phyloP scores from a whole-genome alignment of 2,888 invertebrate species.

The Xylota sylvarum region DNA sequence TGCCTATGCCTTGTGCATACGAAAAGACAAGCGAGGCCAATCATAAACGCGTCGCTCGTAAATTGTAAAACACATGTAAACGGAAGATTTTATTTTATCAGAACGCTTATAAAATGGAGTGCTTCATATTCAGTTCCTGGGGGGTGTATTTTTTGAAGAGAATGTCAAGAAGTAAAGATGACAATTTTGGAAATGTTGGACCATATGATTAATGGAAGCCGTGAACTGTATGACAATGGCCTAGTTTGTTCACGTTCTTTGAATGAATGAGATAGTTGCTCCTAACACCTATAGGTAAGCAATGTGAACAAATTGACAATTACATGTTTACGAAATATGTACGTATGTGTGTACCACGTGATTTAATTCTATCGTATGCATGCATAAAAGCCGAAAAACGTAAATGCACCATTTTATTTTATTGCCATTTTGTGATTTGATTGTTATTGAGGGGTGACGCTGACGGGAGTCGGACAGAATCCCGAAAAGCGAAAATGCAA shows the following conservation, averaged over 20 bases:
- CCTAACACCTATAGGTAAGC: too few relatives aligned
- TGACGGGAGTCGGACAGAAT: too few relatives aligned
- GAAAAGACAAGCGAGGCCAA: not conserved
- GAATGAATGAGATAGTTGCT: not conserved
- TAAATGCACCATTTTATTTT: too few relatives aligned
- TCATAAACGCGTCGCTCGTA: not conserved
- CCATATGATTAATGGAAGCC: not conserved
- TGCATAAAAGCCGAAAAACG: too few relatives aligned
- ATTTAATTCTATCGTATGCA: too few relatives aligned
- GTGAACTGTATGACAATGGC: not conserved
- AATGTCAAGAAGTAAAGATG: not conserved
- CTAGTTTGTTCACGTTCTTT: not conserved
- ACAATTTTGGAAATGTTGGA: not conserved
- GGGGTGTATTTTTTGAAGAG: not conserved
- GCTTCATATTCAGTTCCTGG: not conserved
- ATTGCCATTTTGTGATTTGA: too few relatives aligned
- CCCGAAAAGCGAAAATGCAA: too few relatives aligned
- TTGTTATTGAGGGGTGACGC: too few relatives aligned
- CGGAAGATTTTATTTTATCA: not conserved
- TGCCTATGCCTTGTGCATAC: not conserved
- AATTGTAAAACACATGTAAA: conserved; percentile 7
- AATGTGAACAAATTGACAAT: not conserved
- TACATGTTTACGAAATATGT: not conserved
- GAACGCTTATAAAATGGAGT: not conserved
- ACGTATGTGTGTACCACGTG: too few relatives aligned